Base-by-base conservation (phyloP, 2,888 invertebrate species). In the Himalopsyche kuldschensis region DNA sequence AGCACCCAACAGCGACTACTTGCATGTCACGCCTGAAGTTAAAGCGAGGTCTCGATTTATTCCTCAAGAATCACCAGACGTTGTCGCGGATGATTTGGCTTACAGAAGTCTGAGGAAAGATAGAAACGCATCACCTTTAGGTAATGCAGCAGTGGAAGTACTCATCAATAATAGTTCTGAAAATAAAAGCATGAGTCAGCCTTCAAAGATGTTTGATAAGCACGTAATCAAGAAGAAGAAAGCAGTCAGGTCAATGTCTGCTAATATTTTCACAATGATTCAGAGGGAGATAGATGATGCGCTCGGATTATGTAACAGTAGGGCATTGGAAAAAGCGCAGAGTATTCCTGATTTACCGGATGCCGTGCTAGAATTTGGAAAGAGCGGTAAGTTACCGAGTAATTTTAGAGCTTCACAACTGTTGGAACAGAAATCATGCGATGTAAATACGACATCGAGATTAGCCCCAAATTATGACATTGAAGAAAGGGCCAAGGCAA, bases 81-180 rank as follows among this genome's bases (percentile, higher is more conserved):
- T 97, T 31, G 95, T 97, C 0, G 94, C 95, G 86, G 97, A 98
- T 89, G 97, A 98, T 90, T 90, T 97, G 88, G 97, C 97, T 0
- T 97, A 95, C 88, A 92, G 98, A 87, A 95, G 94, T 87, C 91
- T 98, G 80, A 93, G 98, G 24, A 97, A 97, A 90, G 97, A 97
- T 90, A 92, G 92, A 87, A 93, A 93, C 89, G 90, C 92, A 8
- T 89, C 92, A 30, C 91, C 91, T 76, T 90, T 91, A 84, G 90
- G 89, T 69, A 91, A 91, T 75, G 93, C 92, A 31, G 91, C 91
- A 87, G 90, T 89, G 87, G 90, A 90, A 75, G 89, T 91, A 86
- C 89, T 91, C 69, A 92, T 92, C 87, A 92, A 92, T 85, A 91
- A 91, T 87, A 89, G 89, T 86, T 89, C 87, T 84, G 89, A 91